Evolutionary conservation across 2,113 vertebrate species (phyloP).

Genomic region (Daubentonia madagascariensis): DNA sequence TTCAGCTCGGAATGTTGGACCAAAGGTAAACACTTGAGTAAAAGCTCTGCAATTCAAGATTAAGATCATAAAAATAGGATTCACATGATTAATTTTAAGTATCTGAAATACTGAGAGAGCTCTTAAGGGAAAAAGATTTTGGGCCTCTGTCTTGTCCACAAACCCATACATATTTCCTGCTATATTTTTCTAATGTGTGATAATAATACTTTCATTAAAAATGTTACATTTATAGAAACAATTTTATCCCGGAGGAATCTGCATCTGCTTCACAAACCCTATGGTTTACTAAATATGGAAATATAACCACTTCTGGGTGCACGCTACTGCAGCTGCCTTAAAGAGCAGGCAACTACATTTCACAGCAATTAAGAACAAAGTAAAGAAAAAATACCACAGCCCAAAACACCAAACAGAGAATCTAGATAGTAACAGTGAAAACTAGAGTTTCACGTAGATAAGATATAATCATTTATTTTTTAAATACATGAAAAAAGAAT

Average conservation of each 20-base stretch:
- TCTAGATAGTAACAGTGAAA: neutral
- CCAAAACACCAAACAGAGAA: neutral
- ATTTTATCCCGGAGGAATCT: conserved; percentile 68
- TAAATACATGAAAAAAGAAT: neutral
- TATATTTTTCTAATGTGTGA: conserved; percentile 45
- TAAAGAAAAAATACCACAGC: conserved; percentile 3
- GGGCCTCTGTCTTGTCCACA: neutral
- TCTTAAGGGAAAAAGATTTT: neutral
- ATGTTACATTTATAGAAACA: conserved; percentile 72
- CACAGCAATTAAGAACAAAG: conserved; percentile 23
- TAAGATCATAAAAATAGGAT: conserved; percentile 52
- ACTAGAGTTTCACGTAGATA: conserved; percentile 2
- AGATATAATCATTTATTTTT: conserved; percentile 1
- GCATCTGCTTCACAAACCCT: conserved; percentile 65
- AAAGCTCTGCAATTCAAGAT: conserved; percentile 88
- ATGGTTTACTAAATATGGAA: conserved; percentile 69
- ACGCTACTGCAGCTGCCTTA: conserved; percentile 40
- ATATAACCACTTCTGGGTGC: conserved; percentile 44
- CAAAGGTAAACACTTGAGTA: conserved; percentile 93
- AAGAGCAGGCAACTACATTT: conserved; percentile 39
- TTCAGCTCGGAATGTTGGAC: conserved; percentile 95
- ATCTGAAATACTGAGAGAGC: conserved; percentile 33
- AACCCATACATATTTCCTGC: conserved; percentile 25
- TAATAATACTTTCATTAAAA: conserved; percentile 72
- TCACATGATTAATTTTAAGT: conserved; percentile 38